phyloP scores from a whole-genome alignment of 2,113 vertebrate genomes.

The Indicator indicator region DNA sequence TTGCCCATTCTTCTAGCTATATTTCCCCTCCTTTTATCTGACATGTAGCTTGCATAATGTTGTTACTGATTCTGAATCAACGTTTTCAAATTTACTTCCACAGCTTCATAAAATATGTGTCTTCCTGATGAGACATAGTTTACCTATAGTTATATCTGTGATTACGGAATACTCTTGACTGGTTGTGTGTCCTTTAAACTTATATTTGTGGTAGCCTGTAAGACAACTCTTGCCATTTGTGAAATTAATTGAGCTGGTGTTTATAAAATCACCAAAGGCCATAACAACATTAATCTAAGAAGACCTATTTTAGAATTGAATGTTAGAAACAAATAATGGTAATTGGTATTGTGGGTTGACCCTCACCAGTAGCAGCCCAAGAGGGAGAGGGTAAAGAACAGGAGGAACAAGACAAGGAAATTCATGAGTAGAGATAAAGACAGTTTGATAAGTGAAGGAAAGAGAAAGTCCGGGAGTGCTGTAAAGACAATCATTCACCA shows the following conservation, averaged over 20 bases:
- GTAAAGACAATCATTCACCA: not conserved
- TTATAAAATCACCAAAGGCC: not conserved
- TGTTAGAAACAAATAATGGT: not conserved
- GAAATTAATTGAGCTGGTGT: not conserved
- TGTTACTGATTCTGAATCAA: not conserved
- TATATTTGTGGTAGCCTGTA: not conserved
- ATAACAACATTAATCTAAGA: not conserved
- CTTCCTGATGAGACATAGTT: not conserved
- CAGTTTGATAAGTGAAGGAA: not conserved
- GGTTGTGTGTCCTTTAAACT: not conserved
- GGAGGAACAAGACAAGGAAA: not conserved
- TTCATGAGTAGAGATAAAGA: not conserved
- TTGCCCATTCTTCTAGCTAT: not conserved
- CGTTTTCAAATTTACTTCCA: not conserved
- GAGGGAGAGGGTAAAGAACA: not conserved
- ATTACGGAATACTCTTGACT: not conserved
- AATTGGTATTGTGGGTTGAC: not conserved
- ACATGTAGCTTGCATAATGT: not conserved
- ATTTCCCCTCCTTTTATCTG: not conserved
- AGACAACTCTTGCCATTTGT: not conserved
- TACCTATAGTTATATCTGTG: not conserved
- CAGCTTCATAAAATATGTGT: not conserved
- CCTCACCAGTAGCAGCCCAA: not conserved
- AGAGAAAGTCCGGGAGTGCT: not conserved
- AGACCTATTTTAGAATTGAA: not conserved